These are phyloP conservation scores for Dasysyrphus tricinctus DNA, from an alignment of 2,888 invertebrate species.

Conservation along the genomic window DNA sequence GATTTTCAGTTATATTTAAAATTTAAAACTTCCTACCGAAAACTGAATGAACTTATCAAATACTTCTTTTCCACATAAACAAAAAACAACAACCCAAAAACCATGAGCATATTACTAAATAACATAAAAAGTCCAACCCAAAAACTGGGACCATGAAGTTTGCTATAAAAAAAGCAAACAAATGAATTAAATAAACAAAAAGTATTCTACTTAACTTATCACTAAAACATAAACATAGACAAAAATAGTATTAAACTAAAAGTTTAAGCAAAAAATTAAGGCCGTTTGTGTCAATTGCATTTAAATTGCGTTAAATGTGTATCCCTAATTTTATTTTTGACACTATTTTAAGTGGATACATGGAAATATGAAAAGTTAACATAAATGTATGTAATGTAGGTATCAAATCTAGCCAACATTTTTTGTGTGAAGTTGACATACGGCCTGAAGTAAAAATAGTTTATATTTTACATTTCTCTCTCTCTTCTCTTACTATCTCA, in stretches of 20 bases:
- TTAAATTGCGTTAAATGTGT: background rate
- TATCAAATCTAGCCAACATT: background rate
- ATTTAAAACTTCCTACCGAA: constrained; percentile 69
- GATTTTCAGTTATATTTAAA: background rate
- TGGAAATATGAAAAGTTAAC: too few species aligned
- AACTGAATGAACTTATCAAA: constrained; percentile 44
- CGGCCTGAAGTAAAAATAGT: constrained; percentile 11
- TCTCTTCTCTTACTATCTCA: constrained; percentile 41
- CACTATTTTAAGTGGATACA: background rate
- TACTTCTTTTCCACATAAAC: constrained; percentile 37
- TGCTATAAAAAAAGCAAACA: constrained; percentile 42
- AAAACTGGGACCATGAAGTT: constrained; percentile 74
- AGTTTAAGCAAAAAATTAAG: constrained; percentile 10
- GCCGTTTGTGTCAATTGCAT: background rate
- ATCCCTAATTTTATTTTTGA: background rate
- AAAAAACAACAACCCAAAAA: constrained; percentile 25
- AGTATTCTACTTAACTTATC: constrained; percentile 60
- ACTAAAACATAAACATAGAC: constrained; percentile 41
- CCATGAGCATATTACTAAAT: constrained; percentile 30
- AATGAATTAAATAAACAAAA: constrained; percentile 18
- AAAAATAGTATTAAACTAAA: constrained; percentile 1
- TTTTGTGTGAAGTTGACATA: background rate
- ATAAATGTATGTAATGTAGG: too few species aligned
- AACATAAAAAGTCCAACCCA: constrained; percentile 70
- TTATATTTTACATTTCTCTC: constrained; percentile 44